Evolutionary conservation across 1,140 invertebrate genomes (phyloP).

Genomic region (Anastrepha obliqua): DNA sequence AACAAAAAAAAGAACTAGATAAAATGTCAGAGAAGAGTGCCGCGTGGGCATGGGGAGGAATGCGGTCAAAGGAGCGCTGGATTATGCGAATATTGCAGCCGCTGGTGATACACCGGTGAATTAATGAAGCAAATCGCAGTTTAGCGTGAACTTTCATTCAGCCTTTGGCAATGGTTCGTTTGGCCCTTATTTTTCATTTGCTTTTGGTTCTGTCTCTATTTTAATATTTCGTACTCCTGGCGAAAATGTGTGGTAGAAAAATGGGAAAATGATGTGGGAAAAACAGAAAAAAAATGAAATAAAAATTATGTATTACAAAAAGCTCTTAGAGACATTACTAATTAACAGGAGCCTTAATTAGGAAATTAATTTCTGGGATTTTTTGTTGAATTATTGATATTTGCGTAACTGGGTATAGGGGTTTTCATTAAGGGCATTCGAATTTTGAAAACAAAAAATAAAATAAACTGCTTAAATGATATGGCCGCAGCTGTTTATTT

Average conservation of each 20-base stretch:
- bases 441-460: too few relatives aligned
- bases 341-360: neutral
- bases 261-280: neutral
- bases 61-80: too few relatives aligned
- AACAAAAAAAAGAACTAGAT: neutral
- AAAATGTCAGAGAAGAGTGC: constrained; percentile 1
- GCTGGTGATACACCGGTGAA: neutral
- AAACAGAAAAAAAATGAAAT: too few relatives aligned
- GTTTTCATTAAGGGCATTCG: too few relatives aligned
- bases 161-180: neutral
- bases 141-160: neutral
- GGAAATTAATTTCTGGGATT: constrained; percentile 7
- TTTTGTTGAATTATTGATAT: neutral
- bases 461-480: too few relatives aligned
- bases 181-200: too few relatives aligned
- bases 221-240: neutral
- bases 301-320: neutral
- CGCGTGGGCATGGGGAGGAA: neutral
- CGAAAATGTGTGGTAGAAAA: neutral
- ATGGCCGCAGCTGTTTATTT: too few relatives aligned
- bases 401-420: neutral
- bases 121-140: neutral
- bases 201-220: neutral
- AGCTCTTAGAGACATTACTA: neutral
- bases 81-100: neutral